These are phyloP conservation scores for Melanotaenia maccullochi DNA, from an alignment of 2,797 vertebrate species.

Conservation along the genomic window DNA sequence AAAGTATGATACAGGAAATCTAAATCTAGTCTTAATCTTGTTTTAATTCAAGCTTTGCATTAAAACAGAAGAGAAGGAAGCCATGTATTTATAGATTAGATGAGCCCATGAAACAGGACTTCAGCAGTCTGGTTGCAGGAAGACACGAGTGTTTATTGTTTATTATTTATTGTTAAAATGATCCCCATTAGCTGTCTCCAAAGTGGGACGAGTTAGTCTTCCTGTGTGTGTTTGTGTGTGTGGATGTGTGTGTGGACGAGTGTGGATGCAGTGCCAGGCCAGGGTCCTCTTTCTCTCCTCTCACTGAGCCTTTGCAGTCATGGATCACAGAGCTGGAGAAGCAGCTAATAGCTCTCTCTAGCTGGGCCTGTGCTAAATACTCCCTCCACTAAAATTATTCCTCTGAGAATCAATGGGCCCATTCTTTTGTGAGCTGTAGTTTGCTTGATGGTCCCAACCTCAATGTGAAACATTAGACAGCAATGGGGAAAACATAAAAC, in stretches of 20 bases:
- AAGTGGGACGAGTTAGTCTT: too few relatives aligned
- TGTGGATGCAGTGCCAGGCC: constrained; percentile 71
- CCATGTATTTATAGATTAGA: constrained; percentile 34
- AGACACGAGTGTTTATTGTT: constrained; percentile 43
- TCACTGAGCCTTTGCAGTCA: constrained; percentile 83
- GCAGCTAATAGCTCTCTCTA: constrained; percentile 86
- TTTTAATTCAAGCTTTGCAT: constrained; percentile 14
- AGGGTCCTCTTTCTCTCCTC: constrained; percentile 84
- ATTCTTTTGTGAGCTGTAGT: constrained; percentile 86
- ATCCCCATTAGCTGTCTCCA: too few relatives aligned
- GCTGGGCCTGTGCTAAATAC: constrained; percentile 84
- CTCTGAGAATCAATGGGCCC: constrained; percentile 89
- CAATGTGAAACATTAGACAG: constrained; percentile 94
- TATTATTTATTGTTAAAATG: too few relatives aligned
- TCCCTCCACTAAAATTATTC: constrained; percentile 88
- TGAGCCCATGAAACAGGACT: constrained; percentile 43
- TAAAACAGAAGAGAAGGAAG: constrained; percentile 23
- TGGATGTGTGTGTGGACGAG: background rate
- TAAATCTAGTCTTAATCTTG: background rate
- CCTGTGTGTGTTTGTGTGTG: too few relatives aligned
- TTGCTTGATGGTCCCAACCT: constrained; percentile 86
- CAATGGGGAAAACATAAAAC: constrained; percentile 95
- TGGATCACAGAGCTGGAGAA: constrained; percentile 87
- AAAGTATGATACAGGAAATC: constrained; percentile 15
- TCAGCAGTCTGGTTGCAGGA: constrained; percentile 50